phyloP scores from a whole-genome alignment of 2,888 invertebrate species.

The Frankliniella intonsa region DNA sequence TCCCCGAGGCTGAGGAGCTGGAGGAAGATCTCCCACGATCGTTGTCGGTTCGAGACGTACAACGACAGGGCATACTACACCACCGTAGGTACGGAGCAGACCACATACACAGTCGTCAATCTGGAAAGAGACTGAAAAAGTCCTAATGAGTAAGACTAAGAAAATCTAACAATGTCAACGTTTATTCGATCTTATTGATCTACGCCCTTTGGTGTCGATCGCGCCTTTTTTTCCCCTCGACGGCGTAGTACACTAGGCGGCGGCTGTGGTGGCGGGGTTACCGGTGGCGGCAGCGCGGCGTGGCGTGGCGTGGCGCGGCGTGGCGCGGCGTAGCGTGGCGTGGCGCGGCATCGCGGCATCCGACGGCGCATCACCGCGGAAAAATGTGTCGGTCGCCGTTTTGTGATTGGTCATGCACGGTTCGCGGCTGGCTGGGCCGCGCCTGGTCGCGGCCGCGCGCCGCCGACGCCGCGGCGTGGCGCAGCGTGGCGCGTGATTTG shows the following conservation, averaged over 20 bases:
- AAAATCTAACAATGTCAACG: too few relatives aligned
- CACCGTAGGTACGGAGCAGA: neutral
- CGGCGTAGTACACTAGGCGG: too few relatives aligned
- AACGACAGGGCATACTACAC: neutral
- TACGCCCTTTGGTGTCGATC: too few relatives aligned
- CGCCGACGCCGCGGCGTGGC: neutral
- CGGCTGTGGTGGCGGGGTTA: too few relatives aligned
- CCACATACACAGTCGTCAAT: too few relatives aligned
- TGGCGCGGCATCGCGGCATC: neutral
- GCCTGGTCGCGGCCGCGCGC: neutral
- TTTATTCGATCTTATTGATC: too few relatives aligned
- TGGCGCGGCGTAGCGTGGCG: neutral
- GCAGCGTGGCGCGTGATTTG: neutral
- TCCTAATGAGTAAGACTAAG: too few relatives aligned
- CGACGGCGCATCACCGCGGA: constrained; percentile 12
- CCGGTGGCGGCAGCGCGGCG: too few relatives aligned
- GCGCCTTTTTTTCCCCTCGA: too few relatives aligned
- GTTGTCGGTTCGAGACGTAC: neutral
- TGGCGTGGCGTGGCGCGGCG: too few relatives aligned
- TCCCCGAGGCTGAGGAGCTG: neutral
- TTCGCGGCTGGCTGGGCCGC: neutral
- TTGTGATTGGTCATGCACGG: constrained; percentile 26
- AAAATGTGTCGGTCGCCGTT: constrained; percentile 16
- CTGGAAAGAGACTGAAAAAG: too few relatives aligned
- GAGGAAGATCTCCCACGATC: neutral